phyloP scores from a whole-genome alignment of 2,797 vertebrate species.

The Liparis tanakae region DNA sequence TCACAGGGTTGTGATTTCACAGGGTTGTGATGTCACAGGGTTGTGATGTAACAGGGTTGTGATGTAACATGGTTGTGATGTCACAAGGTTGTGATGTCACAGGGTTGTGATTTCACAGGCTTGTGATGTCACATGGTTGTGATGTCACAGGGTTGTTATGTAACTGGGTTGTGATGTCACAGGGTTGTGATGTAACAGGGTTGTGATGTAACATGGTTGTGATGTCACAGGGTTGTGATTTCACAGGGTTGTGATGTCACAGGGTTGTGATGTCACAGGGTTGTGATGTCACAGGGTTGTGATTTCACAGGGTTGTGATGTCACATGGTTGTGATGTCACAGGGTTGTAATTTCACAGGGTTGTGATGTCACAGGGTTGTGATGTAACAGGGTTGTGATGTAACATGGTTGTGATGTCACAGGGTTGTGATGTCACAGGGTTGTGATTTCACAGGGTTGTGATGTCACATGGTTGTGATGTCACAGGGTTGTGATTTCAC shows the following conservation, averaged over 20 bases:
- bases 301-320: slow-evolving; percentile 32
- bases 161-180: slow-evolving; percentile 28
- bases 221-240: slow-evolving; percentile 29
- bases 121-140: too few relatives aligned
- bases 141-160: not conserved
- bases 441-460: slow-evolving; percentile 32
- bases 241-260: not conserved
- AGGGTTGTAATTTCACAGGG: not conserved
- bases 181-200: slow-evolving; percentile 32
- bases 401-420: slow-evolving; percentile 30
- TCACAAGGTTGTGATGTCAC: not conserved
- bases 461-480: not conserved
- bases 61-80: slow-evolving; percentile 31
- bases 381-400: not conserved
- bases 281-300: too few relatives aligned
- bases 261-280: slow-evolving; percentile 31
- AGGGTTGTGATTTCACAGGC: slow-evolving; percentile 31
- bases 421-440: not conserved
- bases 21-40: slow-evolving; percentile 30
- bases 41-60: too few relatives aligned
- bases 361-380: slow-evolving; percentile 30
- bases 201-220: too few relatives aligned
- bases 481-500: slow-evolving; percentile 25
- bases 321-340: slow-evolving; percentile 27
- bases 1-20: slow-evolving; percentile 26